Evolutionary conservation across 23 tunicate genomes (phyloP).

Genomic region (Diplosoma virens): DNA sequence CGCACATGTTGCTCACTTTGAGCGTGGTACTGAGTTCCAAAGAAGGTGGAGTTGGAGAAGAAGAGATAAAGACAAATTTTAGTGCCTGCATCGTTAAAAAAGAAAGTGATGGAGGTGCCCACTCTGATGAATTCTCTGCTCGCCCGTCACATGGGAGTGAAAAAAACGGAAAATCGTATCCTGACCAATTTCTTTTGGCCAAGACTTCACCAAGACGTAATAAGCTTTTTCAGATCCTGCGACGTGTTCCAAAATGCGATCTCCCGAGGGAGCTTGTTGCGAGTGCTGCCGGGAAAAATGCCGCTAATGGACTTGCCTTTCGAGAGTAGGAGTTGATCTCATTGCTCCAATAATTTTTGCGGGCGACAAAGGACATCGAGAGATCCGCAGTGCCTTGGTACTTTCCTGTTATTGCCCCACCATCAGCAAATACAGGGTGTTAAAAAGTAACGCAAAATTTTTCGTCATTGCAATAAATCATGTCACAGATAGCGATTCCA

Average conservation of each 20-base stretch:
- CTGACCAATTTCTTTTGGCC: slow-evolving; percentile 24
- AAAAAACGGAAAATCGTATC: slow-evolving; percentile 28
- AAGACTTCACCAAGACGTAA: slow-evolving; percentile 10
- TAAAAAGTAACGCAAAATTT: too few relatives aligned
- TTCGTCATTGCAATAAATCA: too few relatives aligned
- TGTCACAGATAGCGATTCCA: too few relatives aligned
- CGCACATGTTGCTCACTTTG: too few relatives aligned
- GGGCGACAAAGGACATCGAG: slow-evolving; percentile 21
- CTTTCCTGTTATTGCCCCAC: too few relatives aligned
- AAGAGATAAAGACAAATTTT: too few relatives aligned
- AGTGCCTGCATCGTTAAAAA: background rate
- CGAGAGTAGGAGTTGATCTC: slow-evolving; percentile 26
- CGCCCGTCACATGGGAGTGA: too few relatives aligned
- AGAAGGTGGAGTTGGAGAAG: too few relatives aligned
- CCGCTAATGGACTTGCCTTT: slow-evolving; percentile 26
- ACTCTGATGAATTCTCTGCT: slow-evolving; percentile 21
- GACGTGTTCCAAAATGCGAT: slow-evolving; percentile 24
- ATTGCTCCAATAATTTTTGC: slow-evolving; percentile 22
- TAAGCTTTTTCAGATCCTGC: slow-evolving; percentile 16
- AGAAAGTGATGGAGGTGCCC: slow-evolving; percentile 19
- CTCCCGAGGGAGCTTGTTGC: background rate
- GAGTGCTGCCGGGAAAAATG: slow-evolving; percentile 11
- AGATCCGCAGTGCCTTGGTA: too few relatives aligned
- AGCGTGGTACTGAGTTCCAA: too few relatives aligned
- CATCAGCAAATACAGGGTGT: too few relatives aligned